phyloP scores from a whole-genome alignment of 2,797 vertebrate genomes.

The Bradypus variegatus region DNA sequence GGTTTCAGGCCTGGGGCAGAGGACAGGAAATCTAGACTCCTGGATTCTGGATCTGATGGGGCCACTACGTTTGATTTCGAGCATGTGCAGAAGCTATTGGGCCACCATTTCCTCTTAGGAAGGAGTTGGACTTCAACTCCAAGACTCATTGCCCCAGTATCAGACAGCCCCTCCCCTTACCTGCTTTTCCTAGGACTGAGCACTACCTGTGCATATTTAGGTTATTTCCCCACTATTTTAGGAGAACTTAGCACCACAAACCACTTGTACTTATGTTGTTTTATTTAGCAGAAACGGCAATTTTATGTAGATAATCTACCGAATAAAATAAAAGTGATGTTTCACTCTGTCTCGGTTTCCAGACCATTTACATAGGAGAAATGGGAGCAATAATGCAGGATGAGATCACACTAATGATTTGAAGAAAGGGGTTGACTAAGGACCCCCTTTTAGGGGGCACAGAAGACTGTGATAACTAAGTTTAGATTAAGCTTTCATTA shows the following conservation, averaged over 20 bases:
- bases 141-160: neutral
- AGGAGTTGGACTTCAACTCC: neutral
- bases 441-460: neutral
- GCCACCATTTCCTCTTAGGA: neutral
- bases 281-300: neutral
- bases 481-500: neutral
- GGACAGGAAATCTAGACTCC: neutral
- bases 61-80: neutral
- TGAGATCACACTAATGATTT: neutral
- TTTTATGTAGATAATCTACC: neutral
- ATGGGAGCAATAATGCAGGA: neutral
- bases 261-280: neutral
- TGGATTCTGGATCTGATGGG: neutral
- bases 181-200: no score
- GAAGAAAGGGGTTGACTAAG: neutral
- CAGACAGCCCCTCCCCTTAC: neutral
- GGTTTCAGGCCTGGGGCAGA: neutral
- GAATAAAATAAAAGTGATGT: constrained; percentile 39
- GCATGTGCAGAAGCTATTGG: neutral
- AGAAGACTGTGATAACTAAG: neutral
- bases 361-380: neutral
- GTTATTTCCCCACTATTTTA: neutral
- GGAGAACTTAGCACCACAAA: neutral
- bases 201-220: neutral
- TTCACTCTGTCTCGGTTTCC: neutral